Percentiles rank a stretch among this genome's conserved stretches.
Evolutionary conservation across 2,113 vertebrate species (phyloP).

Genomic region (Mustelus asterias): DNA sequence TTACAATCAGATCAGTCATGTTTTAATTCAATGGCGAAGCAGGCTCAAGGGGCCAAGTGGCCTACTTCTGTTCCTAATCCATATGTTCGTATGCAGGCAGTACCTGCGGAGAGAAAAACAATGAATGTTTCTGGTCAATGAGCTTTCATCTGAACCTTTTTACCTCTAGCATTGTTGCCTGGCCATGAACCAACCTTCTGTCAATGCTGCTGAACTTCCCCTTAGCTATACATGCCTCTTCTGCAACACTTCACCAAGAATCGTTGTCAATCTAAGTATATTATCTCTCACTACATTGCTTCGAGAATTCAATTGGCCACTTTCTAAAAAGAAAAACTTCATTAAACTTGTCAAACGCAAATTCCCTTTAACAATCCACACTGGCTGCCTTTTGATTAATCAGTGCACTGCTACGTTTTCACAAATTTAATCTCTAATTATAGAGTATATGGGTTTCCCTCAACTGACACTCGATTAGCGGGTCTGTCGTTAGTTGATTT

Average conservation of each 20-base stretch:
- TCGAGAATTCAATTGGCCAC: neutral
- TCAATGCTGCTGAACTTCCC: neutral
- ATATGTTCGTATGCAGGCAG: neutral
- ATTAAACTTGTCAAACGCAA: neutral
- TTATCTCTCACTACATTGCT: neutral
- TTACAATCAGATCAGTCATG: too few species aligned
- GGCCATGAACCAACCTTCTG: neutral
- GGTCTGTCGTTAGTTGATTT: neutral
- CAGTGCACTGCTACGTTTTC: neutral
- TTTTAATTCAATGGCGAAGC: too few species aligned
- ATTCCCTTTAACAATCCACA: neutral
- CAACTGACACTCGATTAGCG: neutral
- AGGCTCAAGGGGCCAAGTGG: too few species aligned
- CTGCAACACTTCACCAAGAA: neutral
- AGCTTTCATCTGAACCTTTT: neutral
- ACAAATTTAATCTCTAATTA: neutral
- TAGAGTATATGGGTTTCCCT: neutral
- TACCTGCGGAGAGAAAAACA: neutral
- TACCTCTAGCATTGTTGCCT: neutral
- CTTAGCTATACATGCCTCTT: neutral
- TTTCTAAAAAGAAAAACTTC: neutral
- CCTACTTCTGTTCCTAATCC: too few species aligned
- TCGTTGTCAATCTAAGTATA: neutral
- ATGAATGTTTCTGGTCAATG: neutral
- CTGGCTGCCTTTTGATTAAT: neutral